A percentile compares a stretch with the other conserved stretches of the same genome.
Conservation (phyloP, 2,888 invertebrate genomes). For the Allolobophora icterica region DNA sequence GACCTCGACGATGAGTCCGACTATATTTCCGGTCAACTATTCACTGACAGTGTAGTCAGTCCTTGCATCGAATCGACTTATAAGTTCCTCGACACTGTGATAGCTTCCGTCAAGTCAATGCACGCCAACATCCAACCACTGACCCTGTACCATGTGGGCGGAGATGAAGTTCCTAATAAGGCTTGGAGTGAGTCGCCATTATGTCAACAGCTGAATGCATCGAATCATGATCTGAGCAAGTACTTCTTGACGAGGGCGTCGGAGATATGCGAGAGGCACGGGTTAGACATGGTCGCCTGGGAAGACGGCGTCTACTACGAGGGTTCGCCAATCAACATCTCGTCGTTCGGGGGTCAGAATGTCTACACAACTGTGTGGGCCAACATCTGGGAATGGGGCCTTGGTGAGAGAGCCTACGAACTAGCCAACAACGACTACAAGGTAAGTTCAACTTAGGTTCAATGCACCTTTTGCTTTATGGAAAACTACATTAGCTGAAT, state of each 20-base stretch:
- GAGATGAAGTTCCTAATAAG: slow-evolving; percentile 54
- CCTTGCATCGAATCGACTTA: slow-evolving; percentile 34
- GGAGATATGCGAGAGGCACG: slow-evolving; percentile 39
- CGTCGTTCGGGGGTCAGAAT: slow-evolving; percentile 43
- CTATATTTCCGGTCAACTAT: slow-evolving; percentile 20
- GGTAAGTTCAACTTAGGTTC: slow-evolving; percentile 47
- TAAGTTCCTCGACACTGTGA: slow-evolving; percentile 52
- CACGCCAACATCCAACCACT: slow-evolving; percentile 52
- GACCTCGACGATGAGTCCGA: slow-evolving; percentile 28
- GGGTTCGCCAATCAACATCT: slow-evolving; percentile 29
- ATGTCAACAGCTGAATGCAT: slow-evolving; percentile 3
- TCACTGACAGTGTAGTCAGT: slow-evolving; percentile 33
- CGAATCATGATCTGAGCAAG: slow-evolving; percentile 50
- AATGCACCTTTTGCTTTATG: background rate
- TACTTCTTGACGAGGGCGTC: slow-evolving; percentile 55
- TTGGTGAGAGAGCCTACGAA: slow-evolving; percentile 55
- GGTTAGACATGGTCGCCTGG: slow-evolving; percentile 53
- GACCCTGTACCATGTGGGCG: slow-evolving; percentile 57
- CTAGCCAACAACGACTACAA: slow-evolving; percentile 59
- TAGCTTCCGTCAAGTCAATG: slow-evolving; percentile 49
- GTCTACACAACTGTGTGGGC: slow-evolving; percentile 58
- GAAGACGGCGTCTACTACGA: slow-evolving; percentile 54
- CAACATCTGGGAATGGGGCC: slow-evolving; percentile 61
- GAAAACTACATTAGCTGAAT: background rate
- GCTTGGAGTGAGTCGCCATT: slow-evolving; percentile 19